Conservation (phyloP, 1,140 invertebrate genomes). For the Papilio polytes region DNA sequence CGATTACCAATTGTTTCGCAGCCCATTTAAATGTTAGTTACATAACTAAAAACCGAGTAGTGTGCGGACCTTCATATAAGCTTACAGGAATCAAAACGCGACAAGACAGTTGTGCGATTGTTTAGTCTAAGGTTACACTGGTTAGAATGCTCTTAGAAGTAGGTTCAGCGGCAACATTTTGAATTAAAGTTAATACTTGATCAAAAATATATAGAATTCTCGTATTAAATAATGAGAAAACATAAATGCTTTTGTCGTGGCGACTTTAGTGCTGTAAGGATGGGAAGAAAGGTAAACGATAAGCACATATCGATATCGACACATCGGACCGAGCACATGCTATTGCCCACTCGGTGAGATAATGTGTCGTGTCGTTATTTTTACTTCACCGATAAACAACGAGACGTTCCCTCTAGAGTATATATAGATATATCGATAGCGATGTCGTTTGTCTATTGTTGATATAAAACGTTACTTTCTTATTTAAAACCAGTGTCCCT, state of each 20-base stretch:
- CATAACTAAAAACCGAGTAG: no score
- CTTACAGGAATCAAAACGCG: no score
- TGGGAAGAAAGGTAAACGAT: not conserved
- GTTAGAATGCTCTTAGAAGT: no score
- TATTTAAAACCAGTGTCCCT: no score
- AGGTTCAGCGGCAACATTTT: no score
- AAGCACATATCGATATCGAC: not conserved
- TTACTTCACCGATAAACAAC: not conserved
- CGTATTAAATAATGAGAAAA: not conserved
- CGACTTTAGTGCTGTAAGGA: not conserved
- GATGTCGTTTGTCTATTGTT: not conserved
- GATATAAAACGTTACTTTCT: not conserved
- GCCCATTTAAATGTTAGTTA: no score
- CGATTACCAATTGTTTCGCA: no score
- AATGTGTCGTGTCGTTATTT: not conserved
- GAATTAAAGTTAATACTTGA: not conserved
- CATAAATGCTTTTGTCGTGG: not conserved
- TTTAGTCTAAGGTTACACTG: no score
- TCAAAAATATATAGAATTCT: not conserved
- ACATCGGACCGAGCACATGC: not conserved
- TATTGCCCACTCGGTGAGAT: not conserved
- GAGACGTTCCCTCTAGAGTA: not conserved
- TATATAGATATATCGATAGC: no score
- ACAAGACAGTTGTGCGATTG: no score
- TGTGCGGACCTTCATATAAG: no score